Percentiles rank a stretch among this genome's conserved stretches.
phyloP scores from a whole-genome alignment of 1,140 invertebrate species.

The Amyelois transitella region DNA sequence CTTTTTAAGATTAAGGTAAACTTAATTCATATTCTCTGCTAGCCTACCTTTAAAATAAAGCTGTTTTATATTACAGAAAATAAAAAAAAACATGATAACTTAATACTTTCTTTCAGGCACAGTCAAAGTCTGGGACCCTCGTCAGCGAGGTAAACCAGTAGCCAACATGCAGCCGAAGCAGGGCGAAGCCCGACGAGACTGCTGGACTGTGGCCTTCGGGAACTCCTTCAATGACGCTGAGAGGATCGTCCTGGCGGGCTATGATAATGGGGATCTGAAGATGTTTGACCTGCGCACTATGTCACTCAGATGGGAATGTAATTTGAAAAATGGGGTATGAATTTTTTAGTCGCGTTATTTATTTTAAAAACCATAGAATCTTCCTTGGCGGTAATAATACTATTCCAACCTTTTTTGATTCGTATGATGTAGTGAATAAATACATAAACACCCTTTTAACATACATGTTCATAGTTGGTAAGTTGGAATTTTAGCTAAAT shows the following conservation, averaged over 20 bases:
- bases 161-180: conserved; percentile 85
- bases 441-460: too few species aligned
- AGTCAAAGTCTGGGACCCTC: conserved; percentile 96
- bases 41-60: too few species aligned
- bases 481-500: too few species aligned
- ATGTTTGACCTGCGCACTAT: conserved; percentile 94
- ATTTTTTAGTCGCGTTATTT: conserved; percentile 16
- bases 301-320: conserved; percentile 91
- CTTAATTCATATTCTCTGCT: too few species aligned
- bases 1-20: too few species aligned
- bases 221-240: conserved; percentile 92
- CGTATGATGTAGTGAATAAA: too few species aligned
- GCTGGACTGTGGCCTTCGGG: conserved; percentile 92
- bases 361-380: not conserved
- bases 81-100: not conserved
- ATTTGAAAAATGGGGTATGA: conserved; percentile 92
- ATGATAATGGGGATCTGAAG: conserved; percentile 98
- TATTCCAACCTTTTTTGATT: too few species aligned
- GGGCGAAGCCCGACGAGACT: conserved; percentile 82
- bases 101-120: conserved; percentile 80
- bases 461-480: too few species aligned
- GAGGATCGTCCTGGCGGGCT: conserved; percentile 90
- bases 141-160: conserved; percentile 91
- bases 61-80: not conserved
- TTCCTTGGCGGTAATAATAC: too few species aligned